A percentile compares a stretch with the other conserved stretches of the same genome.
Evolutionary conservation across 2,888 invertebrate species (phyloP).

Genomic region (Hydroisotoma schaefferi): DNA sequence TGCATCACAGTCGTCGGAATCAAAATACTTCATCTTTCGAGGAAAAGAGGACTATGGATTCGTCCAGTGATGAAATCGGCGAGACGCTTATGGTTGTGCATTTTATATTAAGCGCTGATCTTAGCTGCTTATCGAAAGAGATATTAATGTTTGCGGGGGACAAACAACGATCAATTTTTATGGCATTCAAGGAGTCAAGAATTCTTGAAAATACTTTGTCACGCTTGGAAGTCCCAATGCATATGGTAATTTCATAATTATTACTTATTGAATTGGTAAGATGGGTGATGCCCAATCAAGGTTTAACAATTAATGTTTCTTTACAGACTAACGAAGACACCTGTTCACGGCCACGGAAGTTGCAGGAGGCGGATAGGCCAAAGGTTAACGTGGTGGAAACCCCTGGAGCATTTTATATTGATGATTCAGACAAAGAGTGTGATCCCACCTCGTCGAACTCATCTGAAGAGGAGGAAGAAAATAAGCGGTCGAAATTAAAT

Average conservation of each 20-base stretch:
- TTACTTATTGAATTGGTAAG: not conserved
- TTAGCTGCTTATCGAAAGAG: slow-evolving; percentile 12
- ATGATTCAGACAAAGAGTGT: too few relatives aligned
- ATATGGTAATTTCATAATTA: not conserved
- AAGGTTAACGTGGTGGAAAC: not conserved
- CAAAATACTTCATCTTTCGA: too few relatives aligned
- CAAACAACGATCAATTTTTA: slow-evolving; percentile 18
- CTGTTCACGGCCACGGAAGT: slow-evolving; percentile 2
- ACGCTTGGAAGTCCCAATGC: slow-evolving; percentile 3
- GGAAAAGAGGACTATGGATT: too few relatives aligned
- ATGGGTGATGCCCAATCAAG: too few relatives aligned
- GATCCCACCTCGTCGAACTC: not conserved
- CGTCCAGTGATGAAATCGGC: slow-evolving; percentile 2
- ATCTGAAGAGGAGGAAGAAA: not conserved
- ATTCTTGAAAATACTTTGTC: slow-evolving; percentile 18
- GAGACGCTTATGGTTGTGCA: slow-evolving; percentile 24
- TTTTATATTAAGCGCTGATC: slow-evolving; percentile 15
- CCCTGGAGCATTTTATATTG: not conserved
- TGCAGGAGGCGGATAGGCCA: too few relatives aligned
- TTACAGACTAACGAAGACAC: not conserved
- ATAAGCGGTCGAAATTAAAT: not conserved
- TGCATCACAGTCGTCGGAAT: too few relatives aligned
- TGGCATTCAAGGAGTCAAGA: slow-evolving; percentile 16
- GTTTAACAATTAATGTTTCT: too few relatives aligned
- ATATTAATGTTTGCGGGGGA: not conserved